Evolutionary conservation across 2,113 vertebrate species (phyloP), one percentile per base, ranked within the genome.

Genomic region (Odontophorus gujanensis): DNA sequence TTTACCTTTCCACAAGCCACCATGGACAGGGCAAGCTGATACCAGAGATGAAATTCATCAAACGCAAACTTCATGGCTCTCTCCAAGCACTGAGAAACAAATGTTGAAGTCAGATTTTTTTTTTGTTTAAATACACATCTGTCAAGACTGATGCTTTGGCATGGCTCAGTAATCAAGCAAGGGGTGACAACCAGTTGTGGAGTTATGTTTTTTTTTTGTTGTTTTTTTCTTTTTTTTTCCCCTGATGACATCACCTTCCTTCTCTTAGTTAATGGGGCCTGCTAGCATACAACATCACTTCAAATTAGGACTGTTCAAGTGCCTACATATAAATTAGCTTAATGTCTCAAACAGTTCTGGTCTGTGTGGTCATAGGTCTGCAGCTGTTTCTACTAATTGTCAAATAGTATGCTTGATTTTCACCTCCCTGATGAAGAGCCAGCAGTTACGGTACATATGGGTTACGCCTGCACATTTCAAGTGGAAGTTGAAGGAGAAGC

Each of bases 21-120:
- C 98, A 99, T 99, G 89, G 99, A 99, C 95, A 99, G 97, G 85
- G 98, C 99, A 97, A 99, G 97, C 96, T 99, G 99, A 96, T 99
- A 99, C 99, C 99, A 99, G 61, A 99, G 98, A 95, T 99, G 99
- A 96, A 99, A 99, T 97, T 99, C 99, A 94, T 98, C 98, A 96
- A 98, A 99, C 0, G 99, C 99, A 96, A 99, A 99, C 97, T 99
- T 99, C 99, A 99, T 99, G 93, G 99, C 99, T 97, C 99, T 98
- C 78, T 99, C 99, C 96, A 99, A 97, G 98, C 99, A 99, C 99
- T 99, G 95, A 22, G 59, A 95, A 94, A 81, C 32, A 85, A 83
- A 87, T 3, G 1, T 61, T 36, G 34, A 30, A 38, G 26, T 89
- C 28, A 96, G 57, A 25, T 4, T 30, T 40, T 14, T 15, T 40